Evolutionary conservation across 2,113 vertebrate genomes (phyloP).

Genomic region (Dasypus novemcinctus): DNA sequence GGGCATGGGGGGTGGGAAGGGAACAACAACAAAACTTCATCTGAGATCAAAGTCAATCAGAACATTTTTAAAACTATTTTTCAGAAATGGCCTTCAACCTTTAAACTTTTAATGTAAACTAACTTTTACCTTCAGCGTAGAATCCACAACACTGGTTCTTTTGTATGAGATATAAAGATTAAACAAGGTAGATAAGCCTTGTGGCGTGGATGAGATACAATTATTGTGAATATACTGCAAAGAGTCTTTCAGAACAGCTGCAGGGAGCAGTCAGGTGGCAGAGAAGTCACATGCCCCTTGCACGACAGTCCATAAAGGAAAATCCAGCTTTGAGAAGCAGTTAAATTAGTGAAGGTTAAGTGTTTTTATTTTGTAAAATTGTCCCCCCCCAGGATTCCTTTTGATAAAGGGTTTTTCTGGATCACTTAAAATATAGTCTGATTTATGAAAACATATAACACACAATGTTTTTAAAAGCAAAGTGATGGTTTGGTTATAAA

Average conservation of each 20-base stretch:
- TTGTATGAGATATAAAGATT: not conserved
- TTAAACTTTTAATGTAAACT: not conserved
- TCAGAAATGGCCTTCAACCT: not conserved
- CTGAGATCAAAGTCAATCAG: not conserved
- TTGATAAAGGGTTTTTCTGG: not conserved
- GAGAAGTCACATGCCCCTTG: not conserved
- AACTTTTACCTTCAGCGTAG: too few species aligned
- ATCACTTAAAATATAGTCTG: not conserved
- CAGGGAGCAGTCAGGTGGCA: not conserved
- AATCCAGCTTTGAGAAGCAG: not conserved
- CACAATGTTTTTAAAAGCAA: constrained; percentile 5
- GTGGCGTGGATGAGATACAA: not conserved
- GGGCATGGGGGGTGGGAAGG: too few species aligned
- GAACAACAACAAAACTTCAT: not conserved
- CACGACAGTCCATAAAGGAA: not conserved
- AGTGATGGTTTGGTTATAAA: not conserved
- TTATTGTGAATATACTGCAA: too few species aligned
- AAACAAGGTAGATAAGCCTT: not conserved
- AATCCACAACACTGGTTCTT: not conserved
- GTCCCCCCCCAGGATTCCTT: not conserved
- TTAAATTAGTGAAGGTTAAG: not conserved
- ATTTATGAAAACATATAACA: constrained; percentile 42
- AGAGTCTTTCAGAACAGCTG: not conserved
- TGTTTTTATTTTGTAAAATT: not conserved
- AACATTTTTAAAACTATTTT: not conserved